Percentiles rank a stretch among this genome's conserved stretches.
Conservation (phyloP, 2,888 invertebrate genomes). For the Lordiphosa fenestrarum region DNA sequence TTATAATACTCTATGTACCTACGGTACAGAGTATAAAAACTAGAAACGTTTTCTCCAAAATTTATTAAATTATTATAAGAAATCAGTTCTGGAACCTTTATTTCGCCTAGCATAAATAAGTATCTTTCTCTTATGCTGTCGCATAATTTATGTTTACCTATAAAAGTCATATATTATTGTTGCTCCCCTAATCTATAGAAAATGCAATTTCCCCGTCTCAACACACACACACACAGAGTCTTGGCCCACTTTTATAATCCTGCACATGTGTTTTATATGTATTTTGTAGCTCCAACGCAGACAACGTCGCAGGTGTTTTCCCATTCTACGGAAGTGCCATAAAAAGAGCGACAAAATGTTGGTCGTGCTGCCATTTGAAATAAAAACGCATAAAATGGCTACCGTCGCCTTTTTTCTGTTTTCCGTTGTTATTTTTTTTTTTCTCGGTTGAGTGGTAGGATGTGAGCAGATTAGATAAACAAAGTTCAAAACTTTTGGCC, state of each 20-base stretch:
- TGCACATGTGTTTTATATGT: constrained; percentile 59
- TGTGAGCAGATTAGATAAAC: constrained; percentile 61
- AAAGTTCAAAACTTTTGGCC: constrained; percentile 40
- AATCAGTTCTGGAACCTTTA: constrained; percentile 11
- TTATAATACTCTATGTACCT: too few species aligned
- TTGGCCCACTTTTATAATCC: constrained; percentile 48
- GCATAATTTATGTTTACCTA: constrained; percentile 40
- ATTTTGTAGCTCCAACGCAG: constrained; percentile 1
- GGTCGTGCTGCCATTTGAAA: constrained; percentile 36
- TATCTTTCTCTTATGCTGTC: not conserved
- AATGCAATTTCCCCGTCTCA: constrained; percentile 62
- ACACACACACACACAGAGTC: constrained; percentile 11
- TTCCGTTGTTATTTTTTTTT: constrained; percentile 8
- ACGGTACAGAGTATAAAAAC: too few species aligned
- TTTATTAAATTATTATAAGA: not conserved
- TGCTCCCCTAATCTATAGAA: constrained; percentile 54
- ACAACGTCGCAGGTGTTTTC: not conserved
- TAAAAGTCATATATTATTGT: constrained; percentile 65
- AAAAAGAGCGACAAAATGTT: constrained; percentile 56
- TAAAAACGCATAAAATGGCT: constrained; percentile 65
- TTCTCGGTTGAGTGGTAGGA: constrained; percentile 5
- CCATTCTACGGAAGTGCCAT: constrained; percentile 33
- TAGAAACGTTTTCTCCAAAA: too few species aligned
- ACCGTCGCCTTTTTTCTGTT: constrained; percentile 37
- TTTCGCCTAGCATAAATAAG: constrained; percentile 1